Conservation (phyloP, 1,140 invertebrate species). For the Drosophila sulfurigaster region DNA sequence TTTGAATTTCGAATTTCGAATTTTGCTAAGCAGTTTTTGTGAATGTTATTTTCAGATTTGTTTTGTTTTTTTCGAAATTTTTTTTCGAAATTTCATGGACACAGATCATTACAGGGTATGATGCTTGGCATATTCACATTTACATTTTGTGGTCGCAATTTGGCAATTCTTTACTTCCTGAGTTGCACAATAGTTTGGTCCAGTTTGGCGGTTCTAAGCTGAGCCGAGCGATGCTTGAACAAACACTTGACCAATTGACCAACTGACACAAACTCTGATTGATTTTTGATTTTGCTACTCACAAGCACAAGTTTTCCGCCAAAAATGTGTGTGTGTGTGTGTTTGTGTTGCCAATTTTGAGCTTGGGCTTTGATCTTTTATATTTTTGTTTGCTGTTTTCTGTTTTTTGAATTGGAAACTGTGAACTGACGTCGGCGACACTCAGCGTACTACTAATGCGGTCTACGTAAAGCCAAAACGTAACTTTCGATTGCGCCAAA, state of each 20-base stretch:
- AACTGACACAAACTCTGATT: background rate
- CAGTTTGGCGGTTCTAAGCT: conserved; percentile 7
- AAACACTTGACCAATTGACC: conserved; percentile 12
- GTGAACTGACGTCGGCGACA: conserved; percentile 74
- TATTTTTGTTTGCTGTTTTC: too few species aligned
- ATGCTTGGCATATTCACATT: too few species aligned
- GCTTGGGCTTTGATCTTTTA: conserved; percentile 19
- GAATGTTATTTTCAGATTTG: background rate
- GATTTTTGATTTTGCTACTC: background rate
- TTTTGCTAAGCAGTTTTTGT: background rate
- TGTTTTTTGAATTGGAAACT: conserved; percentile 34
- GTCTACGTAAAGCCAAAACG: conserved; percentile 76
- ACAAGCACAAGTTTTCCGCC: conserved; percentile 18
- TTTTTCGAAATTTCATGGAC: too few species aligned
- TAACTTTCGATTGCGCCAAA: conserved; percentile 82
- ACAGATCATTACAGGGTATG: too few species aligned
- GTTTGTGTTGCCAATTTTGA: background rate
- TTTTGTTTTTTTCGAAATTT: too few species aligned
- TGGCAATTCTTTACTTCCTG: conserved; percentile 2
- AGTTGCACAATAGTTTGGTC: conserved; percentile 8
- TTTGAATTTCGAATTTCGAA: too few species aligned
- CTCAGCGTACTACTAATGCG: conserved; percentile 74
- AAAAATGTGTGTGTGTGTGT: background rate
- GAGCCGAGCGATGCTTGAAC: background rate
- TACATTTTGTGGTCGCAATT: background rate